Evolutionary conservation across 2,888 invertebrate species (phyloP), one percentile per base, ranked within the genome.

Genomic region (Boloria euphrosyne): DNA sequence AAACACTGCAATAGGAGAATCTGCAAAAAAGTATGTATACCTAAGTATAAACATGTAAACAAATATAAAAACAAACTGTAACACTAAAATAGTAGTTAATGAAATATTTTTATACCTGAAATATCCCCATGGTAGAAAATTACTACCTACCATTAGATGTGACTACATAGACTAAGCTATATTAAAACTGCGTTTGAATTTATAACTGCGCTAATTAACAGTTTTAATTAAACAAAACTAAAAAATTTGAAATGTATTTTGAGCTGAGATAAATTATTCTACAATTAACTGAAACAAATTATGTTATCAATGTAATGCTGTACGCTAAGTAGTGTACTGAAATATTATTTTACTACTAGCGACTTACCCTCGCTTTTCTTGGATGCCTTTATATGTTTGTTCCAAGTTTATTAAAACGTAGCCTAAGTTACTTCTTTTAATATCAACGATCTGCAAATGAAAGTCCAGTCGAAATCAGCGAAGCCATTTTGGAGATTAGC

Each of bases 281-380:
- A 66, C 67, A 70, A 75, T 73, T 72, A 66, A 72, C 69, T 74
- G 70, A 69, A 65, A 69, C 76, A 64, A 76, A 77, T 73, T 18
- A 52, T 51, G 58, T 75, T 69, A 71, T 51, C 62, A 53, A 16
- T 54, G 67, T 67, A 62, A 60, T 62, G 60, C 53, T 68, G 62
- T 62, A 66, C 65, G 64, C 51, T 53, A 17, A 44, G 44, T 55
- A 54, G 57, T 57, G 44, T 55, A 54, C 53, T 57, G 44, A 54
- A 63, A 60, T 57, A n/a, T 27, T 13, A 44, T 22, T 46, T 27
- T 22, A 57, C 27, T 44, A 27, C 22, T 18, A 57, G 10, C 31
- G 31, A 38, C 10, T 10, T 10, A 38, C 31, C 31, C 7, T 38
- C 31, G 31, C 22, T 5, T 13, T 4, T 1, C 13, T 1, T 16